A percentile compares a stretch with the other conserved stretches of the same genome.
Evolutionary conservation across 2,797 vertebrate species (phyloP).

Genomic region (Aeoliscus strigatus): DNA sequence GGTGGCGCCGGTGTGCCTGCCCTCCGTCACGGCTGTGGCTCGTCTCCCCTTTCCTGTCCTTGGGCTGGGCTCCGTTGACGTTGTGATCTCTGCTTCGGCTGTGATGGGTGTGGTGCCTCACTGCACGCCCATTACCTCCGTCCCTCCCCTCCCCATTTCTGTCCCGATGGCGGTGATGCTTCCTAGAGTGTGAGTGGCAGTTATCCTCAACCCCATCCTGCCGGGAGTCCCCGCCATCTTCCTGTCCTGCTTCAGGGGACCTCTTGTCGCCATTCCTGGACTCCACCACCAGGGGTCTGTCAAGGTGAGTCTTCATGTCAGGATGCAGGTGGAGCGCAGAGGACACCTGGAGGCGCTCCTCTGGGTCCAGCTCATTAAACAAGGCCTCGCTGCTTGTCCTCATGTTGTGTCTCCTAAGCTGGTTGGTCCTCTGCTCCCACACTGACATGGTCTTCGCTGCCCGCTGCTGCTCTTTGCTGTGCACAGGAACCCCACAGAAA

Average conservation of each 20-base stretch:
- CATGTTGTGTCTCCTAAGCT: slow-evolving; percentile 89
- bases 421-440: slow-evolving; percentile 96
- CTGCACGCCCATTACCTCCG: slow-evolving; percentile 60
- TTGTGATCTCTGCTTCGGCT: slow-evolving; percentile 76
- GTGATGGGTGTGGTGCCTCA: slow-evolving; percentile 76
- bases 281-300: slow-evolving; percentile 89
- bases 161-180: slow-evolving; percentile 79
- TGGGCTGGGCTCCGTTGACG: slow-evolving; percentile 23
- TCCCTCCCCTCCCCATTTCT: slow-evolving; percentile 65
- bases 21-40: slow-evolving; percentile 50
- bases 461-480: slow-evolving; percentile 88
- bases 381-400: slow-evolving; percentile 88
- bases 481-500: slow-evolving; percentile 34
- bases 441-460: slow-evolving; percentile 86
- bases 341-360: slow-evolving; percentile 81
- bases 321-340: slow-evolving; percentile 86
- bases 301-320: slow-evolving; percentile 91
- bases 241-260: slow-evolving; percentile 27
- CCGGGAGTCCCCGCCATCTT: slow-evolving; percentile 23
- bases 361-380: slow-evolving; percentile 90
- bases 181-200: slow-evolving; percentile 54
- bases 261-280: slow-evolving; percentile 44
- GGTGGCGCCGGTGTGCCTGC: slow-evolving; percentile 49
- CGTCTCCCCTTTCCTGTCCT: slow-evolving; percentile 64
- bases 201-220: slow-evolving; percentile 31